phyloP scores from a whole-genome alignment of 1,140 invertebrate species.

The Rhysida immarginata region DNA sequence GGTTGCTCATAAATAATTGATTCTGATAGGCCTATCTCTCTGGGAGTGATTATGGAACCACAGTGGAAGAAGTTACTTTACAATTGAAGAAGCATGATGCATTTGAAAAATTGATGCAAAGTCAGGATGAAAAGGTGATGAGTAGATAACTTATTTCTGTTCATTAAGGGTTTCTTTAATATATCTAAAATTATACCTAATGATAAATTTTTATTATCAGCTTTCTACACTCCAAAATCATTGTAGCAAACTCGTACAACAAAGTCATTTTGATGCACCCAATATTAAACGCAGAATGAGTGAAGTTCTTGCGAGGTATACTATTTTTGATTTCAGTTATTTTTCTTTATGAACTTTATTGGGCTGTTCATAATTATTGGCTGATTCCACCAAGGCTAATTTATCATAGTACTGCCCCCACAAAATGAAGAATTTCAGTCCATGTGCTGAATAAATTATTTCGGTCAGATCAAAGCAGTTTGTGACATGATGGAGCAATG shows the following conservation, averaged over 20 bases:
- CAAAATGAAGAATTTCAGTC: no score
- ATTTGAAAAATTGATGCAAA: constrained; percentile 67
- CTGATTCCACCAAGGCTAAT: no score
- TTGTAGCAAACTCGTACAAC: constrained; percentile 69
- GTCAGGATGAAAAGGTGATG: constrained; percentile 63
- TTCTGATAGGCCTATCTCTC: constrained; percentile 34
- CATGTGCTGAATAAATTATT: no score
- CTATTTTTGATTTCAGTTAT: no score
- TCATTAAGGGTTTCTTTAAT: no score
- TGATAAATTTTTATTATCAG: constrained; percentile 36
- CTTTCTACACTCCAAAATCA: constrained; percentile 74
- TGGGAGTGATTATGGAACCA: constrained; percentile 28
- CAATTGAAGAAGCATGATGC: constrained; percentile 81
- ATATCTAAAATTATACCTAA: no score
- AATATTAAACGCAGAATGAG: constrained; percentile 45
- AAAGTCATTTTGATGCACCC: constrained; percentile 85
- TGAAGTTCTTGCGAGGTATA: constrained; percentile 18
- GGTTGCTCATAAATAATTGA: no score
- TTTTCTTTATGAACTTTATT: no score
- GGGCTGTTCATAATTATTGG: no score
- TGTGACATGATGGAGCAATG: no score
- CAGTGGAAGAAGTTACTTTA: constrained; percentile 69
- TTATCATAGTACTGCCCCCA: no score
- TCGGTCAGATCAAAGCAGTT: no score
- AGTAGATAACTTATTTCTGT: neutral